Percentiles rank a stretch among this genome's conserved stretches.
Evolutionary conservation across 2,797 vertebrate species (phyloP).

Genomic region (Passerculus sandwichensis): DNA sequence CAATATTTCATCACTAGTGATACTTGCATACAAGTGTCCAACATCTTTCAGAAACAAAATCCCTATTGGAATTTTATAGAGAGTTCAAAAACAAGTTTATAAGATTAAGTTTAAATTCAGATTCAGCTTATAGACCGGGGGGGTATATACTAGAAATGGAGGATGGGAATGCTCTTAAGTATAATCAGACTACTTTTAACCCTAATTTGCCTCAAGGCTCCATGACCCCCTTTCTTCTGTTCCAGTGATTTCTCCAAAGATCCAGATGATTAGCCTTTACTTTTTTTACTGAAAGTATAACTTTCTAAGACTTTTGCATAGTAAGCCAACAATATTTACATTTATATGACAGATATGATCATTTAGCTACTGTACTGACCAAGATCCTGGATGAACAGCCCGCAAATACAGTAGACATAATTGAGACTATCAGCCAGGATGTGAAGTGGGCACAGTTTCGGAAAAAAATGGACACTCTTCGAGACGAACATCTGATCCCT

Average conservation of each 20-base stretch:
- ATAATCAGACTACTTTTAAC: neutral
- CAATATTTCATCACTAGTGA: neutral
- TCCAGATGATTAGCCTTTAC: neutral
- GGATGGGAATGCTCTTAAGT: neutral
- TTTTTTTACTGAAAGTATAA: neutral
- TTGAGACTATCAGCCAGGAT: slow-evolving; percentile 88
- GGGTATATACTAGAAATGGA: neutral
- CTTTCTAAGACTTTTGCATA: neutral
- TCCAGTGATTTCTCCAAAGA: neutral
- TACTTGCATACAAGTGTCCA: neutral
- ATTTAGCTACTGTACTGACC: slow-evolving; percentile 83
- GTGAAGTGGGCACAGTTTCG: slow-evolving; percentile 82
- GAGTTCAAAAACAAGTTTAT: neutral
- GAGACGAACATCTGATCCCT: slow-evolving; percentile 71
- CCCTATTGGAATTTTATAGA: neutral
- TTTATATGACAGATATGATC: slow-evolving; percentile 86
- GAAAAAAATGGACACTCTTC: slow-evolving; percentile 81
- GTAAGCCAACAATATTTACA: neutral
- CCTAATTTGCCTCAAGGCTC: neutral
- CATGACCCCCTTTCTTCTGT: neutral
- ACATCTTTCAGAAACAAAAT: neutral
- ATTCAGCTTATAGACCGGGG: neutral
- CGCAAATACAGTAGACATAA: slow-evolving; percentile 84
- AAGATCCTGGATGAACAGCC: slow-evolving; percentile 90
- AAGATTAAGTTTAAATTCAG: neutral